Conservation (phyloP, 1,140 invertebrate genomes). For the Adelges cooleyi region DNA sequence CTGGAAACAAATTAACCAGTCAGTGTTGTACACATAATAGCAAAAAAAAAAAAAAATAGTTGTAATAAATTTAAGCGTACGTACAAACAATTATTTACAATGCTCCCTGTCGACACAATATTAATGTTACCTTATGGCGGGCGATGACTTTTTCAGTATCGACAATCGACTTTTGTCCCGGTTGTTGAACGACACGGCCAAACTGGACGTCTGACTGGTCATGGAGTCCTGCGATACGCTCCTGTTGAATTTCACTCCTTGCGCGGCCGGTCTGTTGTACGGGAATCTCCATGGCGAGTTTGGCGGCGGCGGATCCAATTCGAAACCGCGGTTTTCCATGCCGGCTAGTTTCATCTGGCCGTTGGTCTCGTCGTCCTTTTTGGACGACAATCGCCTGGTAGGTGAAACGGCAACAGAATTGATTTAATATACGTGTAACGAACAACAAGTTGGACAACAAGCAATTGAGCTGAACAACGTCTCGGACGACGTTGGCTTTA, state of each 20-base stretch:
- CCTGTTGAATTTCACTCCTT: conserved; percentile 33
- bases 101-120: not conserved
- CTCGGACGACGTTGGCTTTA: not conserved
- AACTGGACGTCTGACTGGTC: conserved; percentile 32
- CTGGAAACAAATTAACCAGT: not conserved
- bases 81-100: not conserved
- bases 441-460: not conserved
- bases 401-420: not conserved
- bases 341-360: conserved; percentile 38
- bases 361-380: conserved; percentile 40
- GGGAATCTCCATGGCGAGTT: conserved; percentile 48
- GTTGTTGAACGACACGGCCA: conserved; percentile 18
- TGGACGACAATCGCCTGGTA: conserved; percentile 49
- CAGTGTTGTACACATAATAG: not conserved
- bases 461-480: not conserved
- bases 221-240: conserved; percentile 34
- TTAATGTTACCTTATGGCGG: not conserved
- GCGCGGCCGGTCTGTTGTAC: conserved; percentile 36
- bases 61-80: not conserved
- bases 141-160: conserved; percentile 12
- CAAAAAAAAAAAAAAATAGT: not conserved
- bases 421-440: not conserved
- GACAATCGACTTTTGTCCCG: conserved; percentile 23
- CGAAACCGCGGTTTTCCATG: conserved; percentile 46
- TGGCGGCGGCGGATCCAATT: conserved; percentile 43